Base-by-base conservation (phyloP, 2,797 vertebrate species). In the Lates japonicus region DNA sequence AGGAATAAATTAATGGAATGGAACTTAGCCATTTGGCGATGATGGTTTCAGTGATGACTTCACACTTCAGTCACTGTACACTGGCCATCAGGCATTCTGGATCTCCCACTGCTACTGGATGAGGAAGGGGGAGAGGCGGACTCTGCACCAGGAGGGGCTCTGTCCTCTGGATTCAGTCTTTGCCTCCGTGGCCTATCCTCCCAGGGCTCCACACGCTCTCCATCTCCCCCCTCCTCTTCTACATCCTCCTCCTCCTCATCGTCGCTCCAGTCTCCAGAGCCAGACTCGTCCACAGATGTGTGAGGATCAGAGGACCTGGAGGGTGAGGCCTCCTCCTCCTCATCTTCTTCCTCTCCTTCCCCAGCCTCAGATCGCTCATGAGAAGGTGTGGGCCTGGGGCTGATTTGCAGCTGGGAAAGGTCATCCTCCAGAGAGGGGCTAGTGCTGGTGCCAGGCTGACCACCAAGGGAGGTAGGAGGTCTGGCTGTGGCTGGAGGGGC, bases 11-110 rank as follows among this genome's bases (percentile, higher is more conserved):
- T 86, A 93, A 87, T 82, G 84, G 78, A 90, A 80, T 79, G 88
- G 72, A 91, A 90, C 76, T 65, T 37, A 77, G 87, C 85, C 78
- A 81, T 84, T 82, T 77, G 54, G 74, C 81, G 73, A 64, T 65
- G 76, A 82, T 83, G 90, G 76, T 85, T 80, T 82, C 91, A 91
- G 17, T 57, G 42, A 82, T 57, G 68, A 85, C 75, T 84, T 97
- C 96, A 99, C 94, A 99, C 98, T 94, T 99, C 98, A 88, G 97
- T 99, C 94, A 99, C 95, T 82, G 98, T 99, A 95, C 97, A 99
- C 95, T 99, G 98, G 93, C 98, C 98, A 64, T 99, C 98, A 14
- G 98, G 98, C 94, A 97, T 96, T 87, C 98, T 97, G 80, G 98
- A 98, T 84, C 97, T 96, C 78, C 96, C 96, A 2, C 90, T 95